A percentile compares a stretch with the other conserved stretches of the same genome.
Evolutionary conservation across 1,140 invertebrate genomes (phyloP).

Genomic region (Drosophila grimshawi): DNA sequence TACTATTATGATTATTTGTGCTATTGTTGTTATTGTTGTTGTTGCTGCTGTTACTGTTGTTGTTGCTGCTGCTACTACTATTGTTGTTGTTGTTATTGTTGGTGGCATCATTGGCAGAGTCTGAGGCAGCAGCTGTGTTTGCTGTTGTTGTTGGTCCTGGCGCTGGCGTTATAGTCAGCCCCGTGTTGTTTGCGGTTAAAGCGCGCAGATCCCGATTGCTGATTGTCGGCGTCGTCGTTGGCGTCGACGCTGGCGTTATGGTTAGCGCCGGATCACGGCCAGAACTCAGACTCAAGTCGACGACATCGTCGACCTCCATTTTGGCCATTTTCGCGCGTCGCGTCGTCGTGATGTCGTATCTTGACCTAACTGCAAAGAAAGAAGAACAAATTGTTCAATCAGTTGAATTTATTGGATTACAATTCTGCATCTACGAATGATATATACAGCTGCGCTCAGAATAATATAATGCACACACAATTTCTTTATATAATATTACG

Average conservation of each 20-base stretch:
- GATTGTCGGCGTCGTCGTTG: conserved; percentile 44
- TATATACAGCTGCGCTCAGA: too few species aligned
- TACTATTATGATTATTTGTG: conserved; percentile 26
- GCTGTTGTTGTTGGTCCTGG: conserved; percentile 39
- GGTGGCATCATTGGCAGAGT: conserved; percentile 24
- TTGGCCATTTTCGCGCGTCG: conserved; percentile 85
- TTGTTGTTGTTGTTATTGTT: conserved; percentile 24
- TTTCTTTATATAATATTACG: too few species aligned
- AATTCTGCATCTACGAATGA: too few species aligned
- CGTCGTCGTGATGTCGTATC: conserved; percentile 77
- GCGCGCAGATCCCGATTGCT: conserved; percentile 77
- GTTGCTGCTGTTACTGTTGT: conserved; percentile 30
- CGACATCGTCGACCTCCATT: conserved; percentile 88
- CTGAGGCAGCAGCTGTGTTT: conserved; percentile 7
- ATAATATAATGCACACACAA: too few species aligned
- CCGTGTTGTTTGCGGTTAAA: conserved; percentile 75
- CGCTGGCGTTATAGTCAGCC: conserved; percentile 80
- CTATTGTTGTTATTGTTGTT: conserved; percentile 33
- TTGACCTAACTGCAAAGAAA: conserved; percentile 57
- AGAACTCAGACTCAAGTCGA: conserved; percentile 86
- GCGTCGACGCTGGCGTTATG: conserved; percentile 68
- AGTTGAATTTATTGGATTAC: conserved; percentile 6
- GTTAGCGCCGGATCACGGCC: conserved; percentile 80
- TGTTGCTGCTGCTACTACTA: conserved; percentile 32
- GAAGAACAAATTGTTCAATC: not conserved